Evolutionary conservation across 2,797 vertebrate species (phyloP), one percentile per base, ranked within the genome.

Genomic region (Micrastur ruficollis): DNA sequence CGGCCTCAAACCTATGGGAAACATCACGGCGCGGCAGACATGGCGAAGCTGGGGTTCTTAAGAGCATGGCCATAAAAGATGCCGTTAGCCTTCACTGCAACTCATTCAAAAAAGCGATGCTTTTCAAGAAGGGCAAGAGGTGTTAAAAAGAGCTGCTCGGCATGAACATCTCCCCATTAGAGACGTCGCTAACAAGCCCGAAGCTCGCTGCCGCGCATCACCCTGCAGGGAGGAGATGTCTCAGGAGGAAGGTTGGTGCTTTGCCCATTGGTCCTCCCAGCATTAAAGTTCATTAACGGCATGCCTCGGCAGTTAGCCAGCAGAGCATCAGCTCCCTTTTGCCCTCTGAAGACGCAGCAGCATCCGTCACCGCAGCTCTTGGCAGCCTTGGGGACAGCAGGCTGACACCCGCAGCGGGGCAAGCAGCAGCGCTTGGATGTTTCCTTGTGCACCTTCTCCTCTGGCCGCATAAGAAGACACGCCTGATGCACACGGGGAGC

Each of bases 21-120:
- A 21, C 68, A 25, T 7, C 44, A 3, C 11, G 2, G 4, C 21
- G 3, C 0, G 11, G 58, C 79, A 29, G 26, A 18, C 5, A 2
- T 0, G 11, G 46, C 6, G 4, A 21, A 50, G 20, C 0, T 6
- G 0, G 9, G 15, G 9, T 11, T 34, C 4, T 13, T 5, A 6
- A 5, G 13, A 36, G 6, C 0, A 0, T 1, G 55, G 21, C 0
- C 2, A 8, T 9, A 5, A 49, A 27, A 42, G 5, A 25, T 5
- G 31, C 14, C 9, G 0, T 20, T 5, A 65, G 29, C 59, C 14
- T 18, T 80, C 31, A 32, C 26, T 20, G 19, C 4, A 26, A 20
- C 8, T 56, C 6, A 1, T 5, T 19, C 31, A 11, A 31, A 8
- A 46, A 52, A 25, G 7, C 3, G 0, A 14, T 6, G 34, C 23